Evolutionary conservation across 1,140 invertebrate species (phyloP), one percentile per base, ranked within the genome.

Genomic region (Amyelois transitella): DNA sequence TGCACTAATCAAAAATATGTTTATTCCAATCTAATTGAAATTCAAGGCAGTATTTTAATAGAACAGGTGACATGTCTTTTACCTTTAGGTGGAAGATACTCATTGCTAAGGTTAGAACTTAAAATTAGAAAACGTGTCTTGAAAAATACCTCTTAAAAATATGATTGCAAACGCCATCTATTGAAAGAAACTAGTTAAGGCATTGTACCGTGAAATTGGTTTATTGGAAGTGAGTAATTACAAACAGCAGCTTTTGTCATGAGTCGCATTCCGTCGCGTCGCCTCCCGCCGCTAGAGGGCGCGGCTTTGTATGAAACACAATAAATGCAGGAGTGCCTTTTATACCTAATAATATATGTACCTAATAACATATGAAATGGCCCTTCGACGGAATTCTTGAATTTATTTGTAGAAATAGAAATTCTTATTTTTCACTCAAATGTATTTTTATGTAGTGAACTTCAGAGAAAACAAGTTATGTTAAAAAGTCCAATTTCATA

Each of bases 331-430:
- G 50, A 64, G 60, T 68, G 65, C 74, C 72, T 58, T 68, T 60
- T 53, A 80, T 80, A n/a, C n/a, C n/a, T n/a, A n/a, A n/a, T n/a
- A n/a, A n/a, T n/a, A n/a, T n/a, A n/a, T n/a, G n/a, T n/a, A n/a
- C n/a, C n/a, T n/a, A n/a, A n/a, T n/a, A n/a, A n/a, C n/a, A n/a
- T 80, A 70, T 80, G 45, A 44, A 63, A 19, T 63, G 66, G 64
- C 65, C 49, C 43, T 51, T 20, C 53, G 4, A 12, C 52, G 28
- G 32, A 59, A 56, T 59, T 43, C 48, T 48, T n/a, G 21, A 48
- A 48, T n/a, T 38, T 38, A 14, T 38, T 38, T 14, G 8, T 38
- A 4, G n/a, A 38, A 38, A 14, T 14, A 38, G 0, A 14, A 38
- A 38, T 38, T 38, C n/a, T n/a, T n/a, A n/a, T n/a, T n/a, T n/a